Percentiles rank a stretch among this genome's conserved stretches.
phyloP scores from a whole-genome alignment of 2,888 invertebrate species.

The Mimumesa dahlbomi region DNA sequence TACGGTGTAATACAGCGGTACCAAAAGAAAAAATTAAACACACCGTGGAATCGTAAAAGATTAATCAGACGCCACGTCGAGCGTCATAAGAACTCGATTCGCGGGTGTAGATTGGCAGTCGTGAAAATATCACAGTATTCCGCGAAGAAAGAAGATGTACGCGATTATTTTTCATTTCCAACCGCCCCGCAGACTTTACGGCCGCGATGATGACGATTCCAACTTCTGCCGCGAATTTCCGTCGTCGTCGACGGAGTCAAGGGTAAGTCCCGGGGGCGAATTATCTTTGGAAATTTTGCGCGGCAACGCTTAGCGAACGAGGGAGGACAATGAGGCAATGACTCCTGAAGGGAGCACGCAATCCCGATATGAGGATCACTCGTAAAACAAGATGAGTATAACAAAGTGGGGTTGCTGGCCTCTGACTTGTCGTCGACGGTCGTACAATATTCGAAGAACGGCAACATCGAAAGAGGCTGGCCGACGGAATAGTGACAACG shows the following conservation, averaged over 20 bases:
- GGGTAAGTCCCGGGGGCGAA: constrained; percentile 4
- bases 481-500: constrained; percentile 18
- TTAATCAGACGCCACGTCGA: constrained; percentile 21
- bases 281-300: constrained; percentile 40
- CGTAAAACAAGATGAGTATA: constrained; percentile 49
- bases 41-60: constrained; percentile 19
- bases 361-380: constrained; percentile 38
- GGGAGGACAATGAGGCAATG: constrained; percentile 19
- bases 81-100: constrained; percentile 20
- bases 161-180: constrained; percentile 31
- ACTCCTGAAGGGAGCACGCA: constrained; percentile 29
- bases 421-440: constrained; percentile 27
- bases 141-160: constrained; percentile 1
- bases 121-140: neutral
- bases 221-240: constrained; percentile 28
- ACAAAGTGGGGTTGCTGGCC: constrained; percentile 37
- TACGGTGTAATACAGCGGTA: no score
- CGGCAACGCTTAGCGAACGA: constrained; percentile 7
- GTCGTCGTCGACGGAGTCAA: constrained; percentile 10
- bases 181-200: constrained; percentile 26
- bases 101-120: constrained; percentile 16
- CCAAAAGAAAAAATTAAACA: neutral
- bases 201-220: constrained; percentile 4
- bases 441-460: constrained; percentile 53
- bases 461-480: constrained; percentile 33